Percentiles rank a stretch among this genome's conserved stretches.
Evolutionary conservation across 2,113 vertebrate genomes (phyloP).

Genomic region (Terrapene triunguis): DNA sequence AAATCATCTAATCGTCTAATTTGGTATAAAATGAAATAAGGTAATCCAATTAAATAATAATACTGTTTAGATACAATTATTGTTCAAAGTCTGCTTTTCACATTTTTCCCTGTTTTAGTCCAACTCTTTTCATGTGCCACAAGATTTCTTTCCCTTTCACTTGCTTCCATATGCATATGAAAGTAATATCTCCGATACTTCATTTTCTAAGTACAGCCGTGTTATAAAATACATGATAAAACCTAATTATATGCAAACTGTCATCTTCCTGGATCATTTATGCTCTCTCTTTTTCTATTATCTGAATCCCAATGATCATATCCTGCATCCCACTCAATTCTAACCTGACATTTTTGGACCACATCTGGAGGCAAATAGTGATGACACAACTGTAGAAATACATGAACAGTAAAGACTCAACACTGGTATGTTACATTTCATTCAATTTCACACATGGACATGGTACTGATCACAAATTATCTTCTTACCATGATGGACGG

Average conservation of each 20-base stretch:
- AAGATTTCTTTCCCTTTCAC: background rate
- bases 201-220: background rate
- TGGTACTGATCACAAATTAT: background rate
- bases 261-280: background rate
- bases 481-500: background rate
- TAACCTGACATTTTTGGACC: background rate
- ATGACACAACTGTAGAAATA: background rate
- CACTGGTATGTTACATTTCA: background rate
- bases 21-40: background rate
- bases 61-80: background rate
- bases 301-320: background rate
- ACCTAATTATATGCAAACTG: background rate
- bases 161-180: background rate
- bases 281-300: background rate
- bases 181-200: background rate
- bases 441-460: background rate
- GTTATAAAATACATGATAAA: background rate
- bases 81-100: background rate
- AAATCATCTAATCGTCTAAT: background rate
- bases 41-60: background rate
- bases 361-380: background rate
- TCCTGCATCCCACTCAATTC: background rate
- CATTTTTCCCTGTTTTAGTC: background rate
- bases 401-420: accelerated
- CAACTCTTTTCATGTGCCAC: background rate